Evolutionary conservation across 2,797 vertebrate genomes (phyloP).

Genomic region (Syngnathus rostellatus): DNA sequence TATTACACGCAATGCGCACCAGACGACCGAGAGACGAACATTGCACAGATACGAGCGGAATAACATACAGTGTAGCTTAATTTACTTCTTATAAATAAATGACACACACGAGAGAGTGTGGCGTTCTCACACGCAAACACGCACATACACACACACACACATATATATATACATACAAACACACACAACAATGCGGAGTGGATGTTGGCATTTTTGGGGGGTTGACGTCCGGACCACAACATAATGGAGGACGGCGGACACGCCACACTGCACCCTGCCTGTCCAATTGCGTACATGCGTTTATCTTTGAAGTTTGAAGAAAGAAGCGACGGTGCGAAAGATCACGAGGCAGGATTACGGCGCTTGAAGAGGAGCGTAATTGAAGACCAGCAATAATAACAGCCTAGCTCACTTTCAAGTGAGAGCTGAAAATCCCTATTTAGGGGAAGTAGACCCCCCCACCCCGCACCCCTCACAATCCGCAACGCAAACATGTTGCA

Average conservation of each 20-base stretch:
- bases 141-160: neutral
- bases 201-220: neutral
- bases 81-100: slow-evolving; percentile 69
- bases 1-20: slow-evolving; percentile 49
- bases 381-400: slow-evolving; percentile 36
- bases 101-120: slow-evolving; percentile 38
- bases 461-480: neutral
- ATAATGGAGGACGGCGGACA: neutral
- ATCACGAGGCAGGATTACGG: slow-evolving; percentile 22
- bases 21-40: slow-evolving; percentile 52
- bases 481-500: neutral
- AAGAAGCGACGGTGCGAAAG: slow-evolving; percentile 16
- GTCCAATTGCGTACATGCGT: slow-evolving; percentile 24
- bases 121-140: slow-evolving; percentile 2
- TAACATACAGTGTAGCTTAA: slow-evolving; percentile 43
- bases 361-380: slow-evolving; percentile 43
- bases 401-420: slow-evolving; percentile 25
- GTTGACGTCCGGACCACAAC: neutral
- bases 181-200: neutral
- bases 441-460: neutral
- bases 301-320: slow-evolving; percentile 29
- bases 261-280: slow-evolving; percentile 31
- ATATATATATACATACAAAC: neutral
- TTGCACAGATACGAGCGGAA: slow-evolving; percentile 53
- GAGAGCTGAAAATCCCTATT: slow-evolving; percentile 11